A percentile compares a stretch with the other conserved stretches of the same genome.
Evolutionary conservation across 2,113 vertebrate genomes (phyloP).

Genomic region (Sphyrna mokarran): DNA sequence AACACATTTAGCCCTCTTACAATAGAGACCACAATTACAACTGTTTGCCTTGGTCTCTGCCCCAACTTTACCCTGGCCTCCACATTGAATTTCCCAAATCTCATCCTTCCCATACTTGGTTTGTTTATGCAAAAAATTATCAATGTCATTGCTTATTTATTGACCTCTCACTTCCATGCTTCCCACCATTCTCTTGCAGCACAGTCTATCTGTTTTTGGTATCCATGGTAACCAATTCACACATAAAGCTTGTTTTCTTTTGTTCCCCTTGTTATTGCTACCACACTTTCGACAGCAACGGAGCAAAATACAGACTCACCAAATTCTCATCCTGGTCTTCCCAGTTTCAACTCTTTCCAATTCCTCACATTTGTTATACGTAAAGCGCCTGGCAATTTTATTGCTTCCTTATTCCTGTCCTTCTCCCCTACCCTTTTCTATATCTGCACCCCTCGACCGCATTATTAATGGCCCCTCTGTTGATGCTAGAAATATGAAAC

Average conservation of each 20-base stretch:
- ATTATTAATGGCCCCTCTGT: background rate
- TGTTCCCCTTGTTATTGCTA: background rate
- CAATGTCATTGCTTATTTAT: background rate
- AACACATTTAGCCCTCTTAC: background rate
- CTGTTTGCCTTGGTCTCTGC: background rate
- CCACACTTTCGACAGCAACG: background rate
- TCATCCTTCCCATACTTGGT: background rate
- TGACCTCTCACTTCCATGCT: background rate
- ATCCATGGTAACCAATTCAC: background rate
- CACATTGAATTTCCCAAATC: background rate
- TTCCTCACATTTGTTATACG: background rate
- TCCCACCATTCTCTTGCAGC: background rate
- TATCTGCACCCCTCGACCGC: too few species aligned
- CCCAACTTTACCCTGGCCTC: background rate
- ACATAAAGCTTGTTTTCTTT: background rate
- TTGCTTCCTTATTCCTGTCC: background rate
- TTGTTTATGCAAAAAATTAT: background rate
- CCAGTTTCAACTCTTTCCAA: background rate
- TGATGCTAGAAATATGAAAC: background rate
- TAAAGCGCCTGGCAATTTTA: background rate
- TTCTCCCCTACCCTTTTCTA: background rate
- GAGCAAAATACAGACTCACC: background rate
- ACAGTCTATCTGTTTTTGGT: background rate
- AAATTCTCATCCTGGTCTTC: background rate
- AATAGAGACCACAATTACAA: background rate